Percentiles rank a stretch among this genome's conserved stretches.
Evolutionary conservation across 2,113 vertebrate genomes (phyloP).

Genomic region (Malurus alboscapulatus): DNA sequence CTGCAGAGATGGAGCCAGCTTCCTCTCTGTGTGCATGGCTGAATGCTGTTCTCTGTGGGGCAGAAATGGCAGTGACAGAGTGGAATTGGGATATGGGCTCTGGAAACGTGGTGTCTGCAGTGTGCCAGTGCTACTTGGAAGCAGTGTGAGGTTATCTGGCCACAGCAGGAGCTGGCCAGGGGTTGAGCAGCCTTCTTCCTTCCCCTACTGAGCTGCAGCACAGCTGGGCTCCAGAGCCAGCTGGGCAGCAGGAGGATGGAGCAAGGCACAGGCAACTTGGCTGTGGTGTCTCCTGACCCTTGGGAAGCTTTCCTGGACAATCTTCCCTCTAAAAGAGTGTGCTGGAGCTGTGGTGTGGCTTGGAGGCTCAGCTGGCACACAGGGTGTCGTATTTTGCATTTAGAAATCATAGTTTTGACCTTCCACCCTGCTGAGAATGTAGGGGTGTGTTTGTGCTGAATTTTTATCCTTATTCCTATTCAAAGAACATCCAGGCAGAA

Average conservation of each 20-base stretch:
- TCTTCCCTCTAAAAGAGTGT: accelerated
- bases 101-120: neutral
- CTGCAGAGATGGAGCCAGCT: neutral
- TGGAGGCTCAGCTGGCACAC: neutral
- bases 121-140: neutral
- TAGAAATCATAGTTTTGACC: neutral
- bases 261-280: accelerated
- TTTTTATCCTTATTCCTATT: neutral
- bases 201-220: neutral
- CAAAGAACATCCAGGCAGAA: neutral
- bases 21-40: neutral
- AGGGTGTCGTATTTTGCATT: neutral
- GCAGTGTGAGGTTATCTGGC: neutral
- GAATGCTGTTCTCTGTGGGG: neutral
- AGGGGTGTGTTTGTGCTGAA: neutral
- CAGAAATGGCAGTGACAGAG: neutral
- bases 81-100: neutral
- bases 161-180: neutral
- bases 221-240: neutral
- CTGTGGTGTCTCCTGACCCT: neutral
- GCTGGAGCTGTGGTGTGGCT: neutral
- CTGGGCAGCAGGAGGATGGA: neutral
- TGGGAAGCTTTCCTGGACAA: neutral
- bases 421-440: neutral
- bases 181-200: neutral